Percentiles rank a stretch among this genome's conserved stretches.
These are phyloP conservation scores for Parazoanthus atlanticus DNA, from an alignment of 92 coral and sea anemone genomes.

Conservation along the genomic window DNA sequence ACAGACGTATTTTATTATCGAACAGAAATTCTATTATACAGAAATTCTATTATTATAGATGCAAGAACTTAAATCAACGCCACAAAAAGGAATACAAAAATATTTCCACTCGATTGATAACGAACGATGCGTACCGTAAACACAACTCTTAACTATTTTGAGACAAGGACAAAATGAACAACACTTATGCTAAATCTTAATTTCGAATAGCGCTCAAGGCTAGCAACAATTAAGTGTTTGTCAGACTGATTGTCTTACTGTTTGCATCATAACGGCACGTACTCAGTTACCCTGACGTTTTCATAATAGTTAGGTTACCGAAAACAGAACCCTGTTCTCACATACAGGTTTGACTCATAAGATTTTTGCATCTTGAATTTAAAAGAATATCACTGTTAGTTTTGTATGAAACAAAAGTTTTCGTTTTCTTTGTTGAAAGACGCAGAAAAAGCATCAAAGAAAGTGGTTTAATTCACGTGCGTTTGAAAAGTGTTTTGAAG, in stretches of 20 bases:
- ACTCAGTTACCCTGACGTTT: neutral
- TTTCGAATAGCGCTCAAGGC: neutral
- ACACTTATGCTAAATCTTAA: neutral
- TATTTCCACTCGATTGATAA: neutral
- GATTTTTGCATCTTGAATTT: too few species aligned
- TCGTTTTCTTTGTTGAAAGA: neutral
- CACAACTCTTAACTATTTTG: neutral
- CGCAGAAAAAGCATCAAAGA: neutral
- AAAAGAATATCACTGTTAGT: neutral
- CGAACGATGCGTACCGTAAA: neutral
- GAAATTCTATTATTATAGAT: too few species aligned
- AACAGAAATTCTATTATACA: too few species aligned
- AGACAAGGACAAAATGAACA: neutral
- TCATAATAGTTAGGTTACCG: too few species aligned
- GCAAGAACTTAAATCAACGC: neutral
- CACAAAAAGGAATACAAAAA: neutral
- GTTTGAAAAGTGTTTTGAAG: neutral
- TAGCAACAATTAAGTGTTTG: neutral
- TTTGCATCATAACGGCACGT: neutral
- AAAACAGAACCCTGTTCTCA: neutral
- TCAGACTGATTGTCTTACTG: neutral
- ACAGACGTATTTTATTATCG: neutral
- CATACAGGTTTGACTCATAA: neutral
- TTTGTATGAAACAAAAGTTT: neutral
- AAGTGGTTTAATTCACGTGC: neutral